phyloP scores from a whole-genome alignment of 2,113 vertebrate species.

The Mustelus asterias region DNA sequence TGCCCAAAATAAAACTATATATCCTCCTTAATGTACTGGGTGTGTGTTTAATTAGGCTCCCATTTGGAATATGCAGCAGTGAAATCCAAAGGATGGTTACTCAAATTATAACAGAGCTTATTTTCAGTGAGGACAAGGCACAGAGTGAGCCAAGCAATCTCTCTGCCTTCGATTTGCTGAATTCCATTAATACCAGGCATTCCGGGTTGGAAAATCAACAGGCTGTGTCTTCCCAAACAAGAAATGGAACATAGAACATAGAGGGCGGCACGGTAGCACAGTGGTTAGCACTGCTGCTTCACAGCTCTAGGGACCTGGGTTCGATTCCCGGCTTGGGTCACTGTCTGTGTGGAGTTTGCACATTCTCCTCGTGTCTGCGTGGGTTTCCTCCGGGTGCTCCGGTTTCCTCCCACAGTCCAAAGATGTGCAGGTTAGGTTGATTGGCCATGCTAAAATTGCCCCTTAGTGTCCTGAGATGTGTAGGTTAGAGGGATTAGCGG shows the following conservation, averaged over 20 bases:
- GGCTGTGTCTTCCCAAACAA: neutral
- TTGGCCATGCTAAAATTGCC: too few relatives aligned
- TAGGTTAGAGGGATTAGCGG: too few relatives aligned
- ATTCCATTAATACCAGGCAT: neutral
- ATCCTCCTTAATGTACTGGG: neutral
- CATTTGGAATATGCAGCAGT: neutral
- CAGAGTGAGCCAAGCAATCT: neutral
- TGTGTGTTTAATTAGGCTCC: neutral
- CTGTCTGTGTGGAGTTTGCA: too few relatives aligned
- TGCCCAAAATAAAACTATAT: neutral
- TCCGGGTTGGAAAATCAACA: neutral
- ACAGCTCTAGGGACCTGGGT: too few relatives aligned
- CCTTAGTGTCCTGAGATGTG: too few relatives aligned
- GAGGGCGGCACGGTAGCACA: too few relatives aligned
- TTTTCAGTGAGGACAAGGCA: neutral
- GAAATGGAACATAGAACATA: neutral
- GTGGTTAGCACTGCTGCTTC: too few relatives aligned
- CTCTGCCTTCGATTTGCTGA: neutral
- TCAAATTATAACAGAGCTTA: neutral
- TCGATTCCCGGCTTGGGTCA: too few relatives aligned
- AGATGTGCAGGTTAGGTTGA: too few relatives aligned
- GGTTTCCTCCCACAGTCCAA: too few relatives aligned
- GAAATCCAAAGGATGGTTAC: neutral
- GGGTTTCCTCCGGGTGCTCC: too few relatives aligned
- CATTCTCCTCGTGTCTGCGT: too few relatives aligned